Evolutionary conservation across 2,113 vertebrate species (phyloP).

Genomic region (Rafetus swinhoei): DNA sequence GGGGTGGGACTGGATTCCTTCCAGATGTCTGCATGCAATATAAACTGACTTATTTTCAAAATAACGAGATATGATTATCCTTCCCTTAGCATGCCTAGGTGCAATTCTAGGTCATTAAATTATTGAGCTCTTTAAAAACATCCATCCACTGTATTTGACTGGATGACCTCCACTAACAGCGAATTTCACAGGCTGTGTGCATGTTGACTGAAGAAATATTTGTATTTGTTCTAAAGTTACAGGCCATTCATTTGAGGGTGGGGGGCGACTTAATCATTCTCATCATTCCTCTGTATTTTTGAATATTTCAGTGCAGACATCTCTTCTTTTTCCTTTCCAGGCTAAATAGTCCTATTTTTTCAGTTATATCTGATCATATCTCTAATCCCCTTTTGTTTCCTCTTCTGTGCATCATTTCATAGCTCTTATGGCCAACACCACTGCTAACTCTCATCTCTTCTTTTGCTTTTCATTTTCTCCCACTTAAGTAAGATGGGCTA

Average conservation of each 20-base stretch:
- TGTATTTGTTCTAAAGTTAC: conserved; percentile 6
- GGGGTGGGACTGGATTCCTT: conserved; percentile 19
- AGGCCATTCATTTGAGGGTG: not conserved
- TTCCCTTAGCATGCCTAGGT: conserved; percentile 28
- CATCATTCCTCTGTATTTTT: not conserved
- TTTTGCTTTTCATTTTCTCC: not conserved
- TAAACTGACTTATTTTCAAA: not conserved
- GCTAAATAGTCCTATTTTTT: not conserved
- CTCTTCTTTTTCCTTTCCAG: not conserved
- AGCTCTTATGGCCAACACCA: not conserved
- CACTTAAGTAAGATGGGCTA: not conserved
- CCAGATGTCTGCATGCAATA: conserved; percentile 44
- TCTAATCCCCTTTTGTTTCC: not conserved
- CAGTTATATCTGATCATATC: not conserved
- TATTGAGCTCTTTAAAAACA: conserved; percentile 39
- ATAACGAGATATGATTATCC: conserved; percentile 44
- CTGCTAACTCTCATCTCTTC: not conserved
- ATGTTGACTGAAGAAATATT: not conserved
- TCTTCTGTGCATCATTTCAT: not conserved
- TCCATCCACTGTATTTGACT: conserved; percentile 45
- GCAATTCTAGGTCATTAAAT: conserved; percentile 40
- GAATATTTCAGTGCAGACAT: not conserved
- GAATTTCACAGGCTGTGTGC: conserved; percentile 3
- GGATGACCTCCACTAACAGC: not conserved
- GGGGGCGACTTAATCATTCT: not conserved